phyloP scores from a whole-genome alignment of 2,797 vertebrate genomes.

The Eptatretus atami region DNA sequence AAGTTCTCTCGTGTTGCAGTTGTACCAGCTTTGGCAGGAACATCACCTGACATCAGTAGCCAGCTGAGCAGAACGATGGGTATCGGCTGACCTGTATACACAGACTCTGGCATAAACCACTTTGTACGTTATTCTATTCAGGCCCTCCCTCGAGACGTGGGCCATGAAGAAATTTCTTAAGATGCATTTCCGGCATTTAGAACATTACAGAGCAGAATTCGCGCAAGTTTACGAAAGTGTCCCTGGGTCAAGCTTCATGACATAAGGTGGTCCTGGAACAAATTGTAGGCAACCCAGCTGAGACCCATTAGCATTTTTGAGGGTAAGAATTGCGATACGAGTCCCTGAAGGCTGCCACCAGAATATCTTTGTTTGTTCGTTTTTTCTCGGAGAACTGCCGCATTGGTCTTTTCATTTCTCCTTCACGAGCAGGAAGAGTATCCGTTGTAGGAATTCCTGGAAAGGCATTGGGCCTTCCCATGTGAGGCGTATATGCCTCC shows the following conservation, averaged over 20 bases:
- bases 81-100: constrained; percentile 54
- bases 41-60: constrained; percentile 76
- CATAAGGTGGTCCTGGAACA: constrained; percentile 40
- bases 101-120: constrained; percentile 71
- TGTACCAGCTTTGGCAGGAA: constrained; percentile 50
- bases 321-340: constrained; percentile 73
- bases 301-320: constrained; percentile 92
- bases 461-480: too few species aligned
- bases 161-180: constrained; percentile 63
- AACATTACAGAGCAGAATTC: constrained; percentile 60
- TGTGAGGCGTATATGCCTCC: too few species aligned
- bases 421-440: too few species aligned
- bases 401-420: too few species aligned
- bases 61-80: constrained; percentile 86
- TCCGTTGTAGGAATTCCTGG: too few species aligned
- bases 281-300: constrained; percentile 66
- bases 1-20: constrained; percentile 31
- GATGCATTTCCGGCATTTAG: constrained; percentile 12
- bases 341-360: constrained; percentile 71
- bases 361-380: constrained; percentile 32
- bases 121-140: constrained; percentile 73
- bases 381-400: constrained; percentile 21
- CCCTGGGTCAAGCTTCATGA: constrained; percentile 95
- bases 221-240: constrained; percentile 91
- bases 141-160: constrained; percentile 53